These are phyloP conservation scores for Diogma glabrata DNA, from an alignment of 2,888 invertebrate species.

Conservation along the genomic window DNA sequence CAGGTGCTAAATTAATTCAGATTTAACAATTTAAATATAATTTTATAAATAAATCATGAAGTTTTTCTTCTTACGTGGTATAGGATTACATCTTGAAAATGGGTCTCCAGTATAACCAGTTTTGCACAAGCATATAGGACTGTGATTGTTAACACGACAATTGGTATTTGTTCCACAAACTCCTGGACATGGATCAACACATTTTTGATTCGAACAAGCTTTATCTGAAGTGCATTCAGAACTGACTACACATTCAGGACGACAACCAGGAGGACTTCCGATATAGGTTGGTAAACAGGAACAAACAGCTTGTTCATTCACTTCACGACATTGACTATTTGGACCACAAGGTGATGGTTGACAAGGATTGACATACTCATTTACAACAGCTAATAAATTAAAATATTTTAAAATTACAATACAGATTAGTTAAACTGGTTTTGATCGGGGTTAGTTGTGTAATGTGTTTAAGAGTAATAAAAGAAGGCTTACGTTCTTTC, in stretches of 20 bases:
- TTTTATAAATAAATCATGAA: constrained; percentile 28
- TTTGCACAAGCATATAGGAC: constrained; percentile 69
- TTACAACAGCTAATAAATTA: not conserved
- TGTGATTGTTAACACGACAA: constrained; percentile 71
- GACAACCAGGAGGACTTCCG: constrained; percentile 66
- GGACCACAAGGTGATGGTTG: constrained; percentile 71
- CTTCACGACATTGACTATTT: constrained; percentile 57
- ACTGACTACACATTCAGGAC: constrained; percentile 70
- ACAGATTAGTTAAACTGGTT: not conserved
- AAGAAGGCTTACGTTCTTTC: constrained; percentile 44
- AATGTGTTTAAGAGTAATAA: too few relatives aligned
- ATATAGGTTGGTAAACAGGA: constrained; percentile 57
- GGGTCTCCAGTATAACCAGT: constrained; percentile 66
- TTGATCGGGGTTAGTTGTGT: not conserved
- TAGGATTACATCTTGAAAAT: constrained; percentile 49
- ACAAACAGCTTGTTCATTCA: constrained; percentile 56
- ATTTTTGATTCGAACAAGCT: constrained; percentile 66
- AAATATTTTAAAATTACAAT: not conserved
- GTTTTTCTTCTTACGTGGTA: constrained; percentile 40
- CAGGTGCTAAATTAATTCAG: constrained; percentile 22
- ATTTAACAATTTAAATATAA: not conserved
- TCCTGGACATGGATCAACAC: constrained; percentile 66
- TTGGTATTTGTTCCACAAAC: constrained; percentile 68
- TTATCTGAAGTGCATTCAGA: constrained; percentile 64
- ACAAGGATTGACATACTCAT: constrained; percentile 49